These are phyloP conservation scores for Criorhina ranunculi DNA, from an alignment of 2,888 invertebrate species.

Conservation along the genomic window DNA sequence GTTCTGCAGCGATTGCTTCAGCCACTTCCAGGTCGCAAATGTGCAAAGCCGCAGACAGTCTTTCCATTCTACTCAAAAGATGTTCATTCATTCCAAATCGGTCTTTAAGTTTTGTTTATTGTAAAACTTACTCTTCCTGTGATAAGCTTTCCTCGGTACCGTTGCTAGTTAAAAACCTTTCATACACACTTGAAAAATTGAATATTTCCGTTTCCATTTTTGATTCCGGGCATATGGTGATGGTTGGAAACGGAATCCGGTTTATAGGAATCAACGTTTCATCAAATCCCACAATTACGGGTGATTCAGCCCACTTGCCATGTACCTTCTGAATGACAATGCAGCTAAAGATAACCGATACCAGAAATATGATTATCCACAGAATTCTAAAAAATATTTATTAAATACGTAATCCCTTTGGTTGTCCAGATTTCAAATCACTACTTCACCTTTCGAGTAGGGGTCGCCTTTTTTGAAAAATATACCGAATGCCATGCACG, in stretches of 20 bases:
- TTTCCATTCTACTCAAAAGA: slow-evolving; percentile 78
- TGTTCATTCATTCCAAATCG: neutral
- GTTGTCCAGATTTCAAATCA: neutral
- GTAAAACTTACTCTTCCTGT: slow-evolving; percentile 75
- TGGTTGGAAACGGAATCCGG: slow-evolving; percentile 82
- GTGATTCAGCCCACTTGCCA: slow-evolving; percentile 82
- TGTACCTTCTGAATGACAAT: slow-evolving; percentile 82
- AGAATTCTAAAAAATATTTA: slow-evolving; percentile 79
- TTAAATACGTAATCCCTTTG: neutral
- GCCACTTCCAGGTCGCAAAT: slow-evolving; percentile 82
- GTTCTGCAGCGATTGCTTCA: slow-evolving; percentile 78
- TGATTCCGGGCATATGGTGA: slow-evolving; percentile 83
- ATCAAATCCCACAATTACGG: slow-evolving; percentile 82
- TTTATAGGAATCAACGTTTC: slow-evolving; percentile 82
- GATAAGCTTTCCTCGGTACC: slow-evolving; percentile 69
- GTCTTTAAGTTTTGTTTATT: neutral
- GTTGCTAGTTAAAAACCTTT: slow-evolving; percentile 78
- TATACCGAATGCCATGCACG: slow-evolving; percentile 83
- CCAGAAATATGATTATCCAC: slow-evolving; percentile 81
- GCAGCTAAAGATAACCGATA: slow-evolving; percentile 81
- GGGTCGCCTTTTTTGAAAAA: slow-evolving; percentile 82
- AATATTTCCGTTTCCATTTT: slow-evolving; percentile 82
- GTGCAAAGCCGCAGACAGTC: slow-evolving; percentile 81
- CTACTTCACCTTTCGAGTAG: slow-evolving; percentile 81
- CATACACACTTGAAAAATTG: slow-evolving; percentile 80